Percentiles rank a stretch among this genome's conserved stretches.
Conservation (phyloP, 1,140 invertebrate genomes). For the Drosophila navojoa region DNA sequence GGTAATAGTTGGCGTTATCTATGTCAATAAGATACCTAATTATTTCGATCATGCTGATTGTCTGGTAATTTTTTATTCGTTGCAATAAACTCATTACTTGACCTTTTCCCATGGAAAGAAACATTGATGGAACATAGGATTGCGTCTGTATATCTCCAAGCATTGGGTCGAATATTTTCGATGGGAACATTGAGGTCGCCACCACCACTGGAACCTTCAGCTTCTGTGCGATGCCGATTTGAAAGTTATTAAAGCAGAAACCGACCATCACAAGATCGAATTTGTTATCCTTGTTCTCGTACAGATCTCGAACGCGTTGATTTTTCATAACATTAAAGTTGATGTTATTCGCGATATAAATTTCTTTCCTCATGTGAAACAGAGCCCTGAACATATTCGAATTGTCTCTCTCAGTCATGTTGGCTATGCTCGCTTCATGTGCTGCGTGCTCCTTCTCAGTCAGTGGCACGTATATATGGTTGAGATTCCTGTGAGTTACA, state of each 20-base stretch:
- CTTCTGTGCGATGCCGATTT: conserved; percentile 59
- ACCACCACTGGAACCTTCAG: conserved; percentile 59
- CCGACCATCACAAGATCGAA: conserved; percentile 66
- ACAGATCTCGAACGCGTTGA: conserved; percentile 41
- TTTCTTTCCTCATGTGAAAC: conserved; percentile 20
- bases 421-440: conserved; percentile 8
- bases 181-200: conserved; percentile 38
- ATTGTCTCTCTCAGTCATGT: conserved; percentile 40
- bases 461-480: conserved; percentile 36
- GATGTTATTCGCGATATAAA: conserved; percentile 32
- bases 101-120: neutral
- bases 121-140: neutral
- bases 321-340: conserved; percentile 34
- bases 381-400: conserved; percentile 9
- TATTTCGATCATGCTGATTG: neutral
- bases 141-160: conserved; percentile 50
- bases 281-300: conserved; percentile 53
- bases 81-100: neutral
- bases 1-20: conserved; percentile 23
- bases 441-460: conserved; percentile 3
- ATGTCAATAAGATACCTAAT: conserved; percentile 5
- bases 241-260: conserved; percentile 60
- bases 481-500: conserved; percentile 52
- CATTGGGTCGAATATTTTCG: conserved; percentile 27
- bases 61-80: neutral